Conservation (phyloP, 1,140 invertebrate species). For the Caenorhabditis brenneri region DNA sequence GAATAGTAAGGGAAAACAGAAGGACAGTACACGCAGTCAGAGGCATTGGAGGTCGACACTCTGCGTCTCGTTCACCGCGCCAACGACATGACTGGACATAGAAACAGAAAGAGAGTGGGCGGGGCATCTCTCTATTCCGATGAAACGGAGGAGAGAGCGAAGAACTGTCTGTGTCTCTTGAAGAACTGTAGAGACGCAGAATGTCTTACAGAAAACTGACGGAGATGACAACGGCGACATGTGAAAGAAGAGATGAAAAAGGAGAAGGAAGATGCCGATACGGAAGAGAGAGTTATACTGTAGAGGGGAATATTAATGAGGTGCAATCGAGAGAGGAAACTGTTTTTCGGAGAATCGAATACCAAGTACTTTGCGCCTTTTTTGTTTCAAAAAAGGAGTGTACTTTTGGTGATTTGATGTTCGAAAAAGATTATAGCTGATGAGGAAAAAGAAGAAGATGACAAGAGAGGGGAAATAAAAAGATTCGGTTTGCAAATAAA, state of each 20-base stretch:
- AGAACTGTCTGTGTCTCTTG: slow-evolving; percentile 25
- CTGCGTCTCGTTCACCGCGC: slow-evolving; percentile 30
- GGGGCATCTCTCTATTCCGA: not conserved
- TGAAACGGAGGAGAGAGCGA: not conserved
- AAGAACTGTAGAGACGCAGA: not conserved
- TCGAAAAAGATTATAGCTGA: no score
- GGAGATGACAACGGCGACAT: slow-evolving; percentile 24
- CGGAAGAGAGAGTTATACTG: not conserved
- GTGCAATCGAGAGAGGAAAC: not conserved
- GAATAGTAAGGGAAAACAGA: slow-evolving; percentile 14
- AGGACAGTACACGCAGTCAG: slow-evolving; percentile 34
- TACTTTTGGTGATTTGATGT: no score
- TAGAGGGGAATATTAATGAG: slow-evolving; percentile 36
- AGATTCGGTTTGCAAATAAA: no score
- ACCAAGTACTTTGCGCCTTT: no score
- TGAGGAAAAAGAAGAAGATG: not conserved
- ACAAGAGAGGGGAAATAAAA: not conserved
- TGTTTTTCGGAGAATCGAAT: no score
- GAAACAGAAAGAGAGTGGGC: not conserved
- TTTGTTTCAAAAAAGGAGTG: no score
- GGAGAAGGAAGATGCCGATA: slow-evolving; percentile 5
- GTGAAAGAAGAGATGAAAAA: not conserved
- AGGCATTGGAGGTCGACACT: not conserved
- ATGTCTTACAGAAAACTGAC: not conserved
- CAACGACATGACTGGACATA: not conserved